Evolutionary conservation across 2,888 invertebrate species (phyloP).

Genomic region (Lithophane socia): DNA sequence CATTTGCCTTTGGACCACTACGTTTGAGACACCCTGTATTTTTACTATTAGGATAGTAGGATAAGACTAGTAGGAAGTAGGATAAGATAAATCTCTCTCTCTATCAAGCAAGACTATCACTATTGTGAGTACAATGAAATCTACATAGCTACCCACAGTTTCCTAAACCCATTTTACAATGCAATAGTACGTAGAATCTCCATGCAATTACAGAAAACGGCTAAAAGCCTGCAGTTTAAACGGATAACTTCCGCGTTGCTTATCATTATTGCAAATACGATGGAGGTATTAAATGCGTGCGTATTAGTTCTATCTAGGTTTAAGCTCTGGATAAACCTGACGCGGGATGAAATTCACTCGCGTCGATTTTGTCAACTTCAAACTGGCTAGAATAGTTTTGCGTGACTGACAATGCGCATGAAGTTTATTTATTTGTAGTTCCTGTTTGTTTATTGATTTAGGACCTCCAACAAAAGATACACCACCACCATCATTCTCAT

Average conservation of each 20-base stretch:
- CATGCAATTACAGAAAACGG: constrained; percentile 50
- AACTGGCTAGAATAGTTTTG: too few relatives aligned
- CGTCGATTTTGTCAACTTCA: too few relatives aligned
- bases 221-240: constrained; percentile 3
- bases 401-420: too few relatives aligned
- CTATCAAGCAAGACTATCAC: background rate
- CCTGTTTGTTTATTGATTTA: too few relatives aligned
- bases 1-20: too few relatives aligned
- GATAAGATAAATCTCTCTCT: background rate
- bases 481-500: too few relatives aligned
- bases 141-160: background rate
- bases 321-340: background rate
- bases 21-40: too few relatives aligned
- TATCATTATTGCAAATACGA: constrained; percentile 40
- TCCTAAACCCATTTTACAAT: constrained; percentile 10
- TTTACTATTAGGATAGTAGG: too few relatives aligned
- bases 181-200: constrained; percentile 14
- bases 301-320: background rate
- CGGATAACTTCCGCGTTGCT: constrained; percentile 29
- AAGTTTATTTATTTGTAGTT: too few relatives aligned
- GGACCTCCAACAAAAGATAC: too few relatives aligned
- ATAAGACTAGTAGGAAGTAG: background rate
- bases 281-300: background rate
- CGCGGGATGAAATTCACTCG: too few relatives aligned
- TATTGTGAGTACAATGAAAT: constrained; percentile 1